Evolutionary conservation across 2,888 invertebrate genomes (phyloP).

Genomic region (Apodemia mormo): DNA sequence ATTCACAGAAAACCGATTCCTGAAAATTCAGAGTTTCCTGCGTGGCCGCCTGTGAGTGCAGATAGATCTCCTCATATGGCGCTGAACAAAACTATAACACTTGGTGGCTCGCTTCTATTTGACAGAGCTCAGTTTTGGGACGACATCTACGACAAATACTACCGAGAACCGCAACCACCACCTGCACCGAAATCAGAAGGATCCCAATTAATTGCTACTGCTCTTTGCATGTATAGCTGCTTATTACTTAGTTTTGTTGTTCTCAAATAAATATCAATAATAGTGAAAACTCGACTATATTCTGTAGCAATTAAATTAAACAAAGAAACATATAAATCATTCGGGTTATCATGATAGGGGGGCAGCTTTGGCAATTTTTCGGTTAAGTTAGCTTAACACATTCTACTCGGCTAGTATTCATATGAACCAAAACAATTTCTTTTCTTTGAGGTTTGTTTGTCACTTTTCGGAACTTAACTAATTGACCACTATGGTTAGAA

Average conservation of each 20-base stretch:
- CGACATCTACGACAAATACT: conserved; percentile 16
- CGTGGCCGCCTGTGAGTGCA: not conserved
- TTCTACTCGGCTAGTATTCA: too few species aligned
- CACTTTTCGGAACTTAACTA: too few species aligned
- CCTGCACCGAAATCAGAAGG: not conserved
- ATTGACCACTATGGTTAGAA: too few species aligned
- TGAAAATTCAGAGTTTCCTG: not conserved
- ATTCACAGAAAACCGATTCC: not conserved
- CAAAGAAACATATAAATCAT: too few species aligned
- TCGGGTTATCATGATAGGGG: too few species aligned
- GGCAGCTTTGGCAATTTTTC: too few species aligned
- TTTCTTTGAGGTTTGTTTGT: too few species aligned
- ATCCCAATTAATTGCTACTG: not conserved
- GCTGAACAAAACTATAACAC: not conserved
- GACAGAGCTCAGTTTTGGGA: conserved; percentile 19
- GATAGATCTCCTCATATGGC: conserved; percentile 16
- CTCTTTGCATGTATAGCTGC: not conserved
- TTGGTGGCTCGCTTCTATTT: not conserved
- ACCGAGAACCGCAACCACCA: conserved; percentile 14
- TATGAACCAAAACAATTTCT: too few species aligned
- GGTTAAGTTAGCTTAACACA: too few species aligned
- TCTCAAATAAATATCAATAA: not conserved
- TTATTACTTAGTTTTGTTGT: not conserved
- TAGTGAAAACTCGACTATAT: too few species aligned
- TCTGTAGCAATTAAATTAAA: too few species aligned